phyloP scores from a whole-genome alignment of 1,140 invertebrate species.

The Lethocerus indicus region DNA sequence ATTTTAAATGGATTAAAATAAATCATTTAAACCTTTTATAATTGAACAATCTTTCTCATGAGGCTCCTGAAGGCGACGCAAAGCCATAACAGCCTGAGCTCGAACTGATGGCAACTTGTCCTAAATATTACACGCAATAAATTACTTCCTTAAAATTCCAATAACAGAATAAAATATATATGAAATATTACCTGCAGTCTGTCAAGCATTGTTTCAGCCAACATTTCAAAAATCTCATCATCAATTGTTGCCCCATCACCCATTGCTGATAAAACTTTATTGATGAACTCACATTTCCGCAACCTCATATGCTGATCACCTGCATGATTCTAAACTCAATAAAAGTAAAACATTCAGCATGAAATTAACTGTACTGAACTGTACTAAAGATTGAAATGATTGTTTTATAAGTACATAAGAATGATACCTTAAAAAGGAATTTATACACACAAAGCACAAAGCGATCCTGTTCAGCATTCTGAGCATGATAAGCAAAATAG shows the following conservation, averaged over 20 bases:
- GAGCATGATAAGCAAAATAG: not conserved
- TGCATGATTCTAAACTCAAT: conserved; percentile 31
- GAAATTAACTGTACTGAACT: not conserved
- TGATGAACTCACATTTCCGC: conserved; percentile 55
- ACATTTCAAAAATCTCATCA: conserved; percentile 53
- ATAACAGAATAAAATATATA: not conserved
- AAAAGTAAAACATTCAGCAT: not conserved
- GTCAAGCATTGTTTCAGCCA: conserved; percentile 49
- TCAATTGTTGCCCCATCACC: conserved; percentile 60
- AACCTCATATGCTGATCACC: conserved; percentile 43
- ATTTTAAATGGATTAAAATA: not conserved
- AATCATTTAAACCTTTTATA: conserved; percentile 33
- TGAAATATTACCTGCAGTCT: conserved; percentile 29
- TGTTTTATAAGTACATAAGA: not conserved
- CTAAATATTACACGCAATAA: conserved; percentile 20
- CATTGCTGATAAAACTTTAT: conserved; percentile 50
- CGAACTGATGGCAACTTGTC: conserved; percentile 56
- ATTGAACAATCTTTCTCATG: conserved; percentile 55
- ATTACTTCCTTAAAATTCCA: not conserved
- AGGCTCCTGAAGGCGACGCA: conserved; percentile 65
- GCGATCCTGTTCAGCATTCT: not conserved
- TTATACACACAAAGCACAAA: not conserved
- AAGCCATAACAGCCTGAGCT: conserved; percentile 57
- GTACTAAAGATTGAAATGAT: not conserved
- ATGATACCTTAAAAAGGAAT: not conserved